These are phyloP conservation scores for Amazona guildingii DNA, from an alignment of 2,113 vertebrate genomes.

Conservation along the genomic window DNA sequence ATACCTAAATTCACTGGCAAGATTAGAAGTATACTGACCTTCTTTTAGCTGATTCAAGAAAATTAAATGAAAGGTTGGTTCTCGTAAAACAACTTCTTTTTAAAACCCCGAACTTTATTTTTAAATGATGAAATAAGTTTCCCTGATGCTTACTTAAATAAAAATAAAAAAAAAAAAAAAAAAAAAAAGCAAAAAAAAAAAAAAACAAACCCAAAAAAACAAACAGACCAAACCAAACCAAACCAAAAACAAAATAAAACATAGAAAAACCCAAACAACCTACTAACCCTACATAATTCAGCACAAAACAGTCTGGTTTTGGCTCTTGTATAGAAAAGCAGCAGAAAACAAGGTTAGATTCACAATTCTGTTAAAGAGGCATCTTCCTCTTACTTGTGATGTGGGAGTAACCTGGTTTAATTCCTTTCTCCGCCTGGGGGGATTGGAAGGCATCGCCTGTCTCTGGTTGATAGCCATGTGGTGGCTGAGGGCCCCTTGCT, in stretches of 20 bases:
- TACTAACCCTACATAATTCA: neutral
- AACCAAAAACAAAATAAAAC: neutral
- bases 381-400: neutral
- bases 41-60: neutral
- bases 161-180: neutral
- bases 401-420: constrained; percentile 54
- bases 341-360: constrained; percentile 1
- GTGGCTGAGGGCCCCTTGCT: neutral
- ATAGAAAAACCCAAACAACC: neutral
- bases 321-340: neutral
- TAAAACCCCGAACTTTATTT: neutral
- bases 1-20: neutral
- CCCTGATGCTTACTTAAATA: neutral
- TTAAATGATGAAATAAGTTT: neutral
- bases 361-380: constrained; percentile 1
- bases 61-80: neutral
- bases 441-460: neutral
- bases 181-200: too few relatives aligned
- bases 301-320: neutral
- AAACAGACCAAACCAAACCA: too few relatives aligned
- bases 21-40: neutral
- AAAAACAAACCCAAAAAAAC: too few relatives aligned
- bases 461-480: neutral
- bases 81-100: neutral
- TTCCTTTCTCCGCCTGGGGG: constrained; percentile 33